These are phyloP conservation scores for Montipora sp. DNA, from an alignment of 64 coral and sea anemone species.

Conservation along the genomic window DNA sequence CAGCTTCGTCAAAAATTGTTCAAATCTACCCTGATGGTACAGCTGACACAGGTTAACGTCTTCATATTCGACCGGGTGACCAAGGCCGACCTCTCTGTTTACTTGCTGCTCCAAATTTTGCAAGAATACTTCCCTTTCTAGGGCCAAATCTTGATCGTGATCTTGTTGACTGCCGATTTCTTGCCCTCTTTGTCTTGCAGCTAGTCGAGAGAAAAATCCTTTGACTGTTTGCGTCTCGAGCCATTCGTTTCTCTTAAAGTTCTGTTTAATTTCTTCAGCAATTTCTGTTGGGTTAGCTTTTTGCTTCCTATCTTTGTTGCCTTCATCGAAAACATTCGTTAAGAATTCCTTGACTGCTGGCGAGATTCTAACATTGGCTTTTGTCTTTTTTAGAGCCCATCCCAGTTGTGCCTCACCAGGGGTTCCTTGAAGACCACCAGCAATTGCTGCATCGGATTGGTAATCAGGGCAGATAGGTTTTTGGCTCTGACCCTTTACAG, in stretches of 20 bases:
- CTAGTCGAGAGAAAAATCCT: neutral
- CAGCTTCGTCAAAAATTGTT: neutral
- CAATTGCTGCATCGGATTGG: neutral
- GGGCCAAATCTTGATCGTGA: neutral
- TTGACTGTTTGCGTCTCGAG: neutral
- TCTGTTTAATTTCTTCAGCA: constrained; percentile 4
- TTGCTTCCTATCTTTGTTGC: constrained; percentile 34
- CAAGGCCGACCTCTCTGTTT: neutral
- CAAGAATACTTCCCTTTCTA: neutral
- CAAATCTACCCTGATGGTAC: neutral
- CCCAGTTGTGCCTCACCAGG: neutral
- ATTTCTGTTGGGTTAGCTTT: constrained; percentile 56
- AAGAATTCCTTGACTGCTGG: constrained; percentile 49
- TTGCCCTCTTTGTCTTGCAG: neutral
- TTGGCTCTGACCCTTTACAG: constrained; percentile 31
- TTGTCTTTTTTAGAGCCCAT: neutral
- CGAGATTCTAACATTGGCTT: neutral
- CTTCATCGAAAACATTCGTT: constrained; percentile 43
- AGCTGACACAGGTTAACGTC: neutral
- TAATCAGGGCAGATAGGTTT: constrained; percentile 2
- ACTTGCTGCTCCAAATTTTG: neutral
- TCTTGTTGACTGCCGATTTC: neutral
- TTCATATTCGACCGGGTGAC: neutral
- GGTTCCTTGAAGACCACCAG: neutral
- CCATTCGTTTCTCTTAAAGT: neutral